phyloP scores from a whole-genome alignment of 92 coral and sea anemone species.

The Pocillopora grandis region DNA sequence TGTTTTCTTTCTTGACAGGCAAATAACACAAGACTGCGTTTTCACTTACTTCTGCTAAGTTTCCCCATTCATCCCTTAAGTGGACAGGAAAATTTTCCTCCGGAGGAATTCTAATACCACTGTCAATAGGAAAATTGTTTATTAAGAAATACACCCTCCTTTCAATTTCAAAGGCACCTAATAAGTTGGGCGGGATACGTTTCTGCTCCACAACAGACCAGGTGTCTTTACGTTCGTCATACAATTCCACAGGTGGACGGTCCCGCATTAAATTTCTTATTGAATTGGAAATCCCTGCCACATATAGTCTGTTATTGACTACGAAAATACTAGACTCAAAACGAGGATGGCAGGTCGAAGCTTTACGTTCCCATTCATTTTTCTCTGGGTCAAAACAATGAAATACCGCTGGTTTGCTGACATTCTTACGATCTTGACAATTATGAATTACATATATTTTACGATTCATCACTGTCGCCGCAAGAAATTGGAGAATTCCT shows the following conservation, averaged over 20 bases:
- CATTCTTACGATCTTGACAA: too few relatives aligned
- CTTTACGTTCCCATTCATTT: too few relatives aligned
- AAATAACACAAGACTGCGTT: conserved; percentile 14
- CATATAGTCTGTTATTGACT: too few relatives aligned
- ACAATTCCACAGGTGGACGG: not conserved
- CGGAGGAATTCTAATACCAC: conserved; percentile 9
- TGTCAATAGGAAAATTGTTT: not conserved
- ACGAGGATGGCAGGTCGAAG: too few relatives aligned
- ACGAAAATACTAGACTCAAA: too few relatives aligned
- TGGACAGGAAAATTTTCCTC: conserved; percentile 16
- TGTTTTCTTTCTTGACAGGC: not conserved
- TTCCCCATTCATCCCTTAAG: conserved; percentile 15
- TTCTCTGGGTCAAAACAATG: too few relatives aligned
- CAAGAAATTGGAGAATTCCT: too few relatives aligned
- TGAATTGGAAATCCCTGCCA: too few relatives aligned
- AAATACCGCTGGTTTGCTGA: too few relatives aligned
- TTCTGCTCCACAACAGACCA: conserved; percentile 17
- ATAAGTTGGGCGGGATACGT: conserved; percentile 18
- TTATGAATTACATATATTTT: too few relatives aligned
- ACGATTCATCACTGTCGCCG: too few relatives aligned
- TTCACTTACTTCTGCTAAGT: not conserved
- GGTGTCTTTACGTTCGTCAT: not conserved
- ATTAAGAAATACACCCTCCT: not conserved
- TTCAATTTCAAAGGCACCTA: not conserved
- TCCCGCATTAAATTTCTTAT: too few relatives aligned